Conservation (phyloP, 2,113 vertebrate species). For the Suricata suricatta region DNA sequence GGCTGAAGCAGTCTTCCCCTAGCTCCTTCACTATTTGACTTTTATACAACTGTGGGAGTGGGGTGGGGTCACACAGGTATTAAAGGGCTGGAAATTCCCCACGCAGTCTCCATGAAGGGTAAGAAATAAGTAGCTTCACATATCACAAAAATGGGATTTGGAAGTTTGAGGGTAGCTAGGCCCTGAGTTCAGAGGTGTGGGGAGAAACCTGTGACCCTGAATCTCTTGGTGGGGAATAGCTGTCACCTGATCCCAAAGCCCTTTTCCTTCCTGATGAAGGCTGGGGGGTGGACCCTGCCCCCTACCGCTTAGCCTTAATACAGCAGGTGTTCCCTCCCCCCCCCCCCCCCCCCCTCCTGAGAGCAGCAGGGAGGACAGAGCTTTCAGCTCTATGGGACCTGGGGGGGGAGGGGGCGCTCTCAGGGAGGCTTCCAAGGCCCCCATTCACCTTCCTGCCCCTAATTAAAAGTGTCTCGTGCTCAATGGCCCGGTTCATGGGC, state of each 20-base stretch:
- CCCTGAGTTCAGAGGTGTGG: slow-evolving; percentile 81
- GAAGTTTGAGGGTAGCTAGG: slow-evolving; percentile 74
- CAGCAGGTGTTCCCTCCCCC: not conserved
- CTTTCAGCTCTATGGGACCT: not conserved
- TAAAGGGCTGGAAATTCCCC: slow-evolving; percentile 60
- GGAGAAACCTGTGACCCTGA: slow-evolving; percentile 75
- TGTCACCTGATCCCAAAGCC: slow-evolving; percentile 73
- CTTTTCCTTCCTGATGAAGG: slow-evolving; percentile 54
- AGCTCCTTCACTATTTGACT: slow-evolving; percentile 51
- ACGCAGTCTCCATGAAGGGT: slow-evolving; percentile 68
- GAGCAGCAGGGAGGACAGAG: slow-evolving; percentile 11
- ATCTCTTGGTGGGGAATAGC: slow-evolving; percentile 75
- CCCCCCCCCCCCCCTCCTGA: not conserved
- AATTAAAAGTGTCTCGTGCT: slow-evolving; percentile 80
- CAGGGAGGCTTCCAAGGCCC: slow-evolving; percentile 10
- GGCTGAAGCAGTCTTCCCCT: slow-evolving; percentile 45
- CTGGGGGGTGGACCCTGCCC: slow-evolving; percentile 24
- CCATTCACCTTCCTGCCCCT: slow-evolving; percentile 11
- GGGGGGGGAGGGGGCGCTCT: not conserved
- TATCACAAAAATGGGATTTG: slow-evolving; percentile 74
- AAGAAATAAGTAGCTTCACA: slow-evolving; percentile 75
- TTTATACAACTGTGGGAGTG: slow-evolving; percentile 59
- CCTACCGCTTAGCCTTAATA: slow-evolving; percentile 6
- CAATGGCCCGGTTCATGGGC: slow-evolving; percentile 52
- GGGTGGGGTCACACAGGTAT: slow-evolving; percentile 63